phyloP scores from a whole-genome alignment of 2,888 invertebrate genomes.

The Leptarthrus brevirostris region DNA sequence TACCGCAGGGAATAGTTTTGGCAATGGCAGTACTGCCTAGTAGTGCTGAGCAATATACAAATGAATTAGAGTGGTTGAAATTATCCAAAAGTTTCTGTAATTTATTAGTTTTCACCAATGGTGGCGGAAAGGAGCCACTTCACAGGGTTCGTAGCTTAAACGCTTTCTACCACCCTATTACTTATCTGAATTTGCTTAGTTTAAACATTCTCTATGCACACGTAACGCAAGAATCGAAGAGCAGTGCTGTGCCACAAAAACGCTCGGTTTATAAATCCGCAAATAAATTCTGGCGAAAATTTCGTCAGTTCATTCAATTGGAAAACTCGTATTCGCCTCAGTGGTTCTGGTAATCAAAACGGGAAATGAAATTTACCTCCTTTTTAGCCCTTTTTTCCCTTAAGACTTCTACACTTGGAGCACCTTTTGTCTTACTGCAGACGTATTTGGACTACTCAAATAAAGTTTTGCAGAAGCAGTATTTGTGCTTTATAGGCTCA shows the following conservation, averaged over 20 bases:
- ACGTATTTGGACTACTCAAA: neutral
- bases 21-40: neutral
- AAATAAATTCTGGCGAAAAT: neutral
- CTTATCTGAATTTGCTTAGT: constrained; percentile 17
- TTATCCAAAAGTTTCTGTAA: constrained; percentile 20
- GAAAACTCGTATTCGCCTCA: constrained; percentile 4
- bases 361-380: constrained; percentile 10
- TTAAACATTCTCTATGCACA: neutral
- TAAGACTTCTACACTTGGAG: neutral
- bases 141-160: neutral
- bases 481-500: neutral
- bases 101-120: constrained; percentile 12
- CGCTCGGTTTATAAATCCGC: neutral
- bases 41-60: neutral
- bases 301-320: constrained; percentile 1
- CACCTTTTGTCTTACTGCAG: neutral
- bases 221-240: neutral
- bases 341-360: neutral
- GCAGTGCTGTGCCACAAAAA: neutral
- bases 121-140: neutral
- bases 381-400: neutral
- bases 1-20: neutral
- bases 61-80: constrained; percentile 13
- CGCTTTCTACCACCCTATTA: constrained; percentile 9
- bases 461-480: neutral